Percentiles rank a stretch among this genome's conserved stretches.
These are phyloP conservation scores for Ophioninae sp. DNA, from an alignment of 2,888 invertebrate genomes.

Conservation along the genomic window DNA sequence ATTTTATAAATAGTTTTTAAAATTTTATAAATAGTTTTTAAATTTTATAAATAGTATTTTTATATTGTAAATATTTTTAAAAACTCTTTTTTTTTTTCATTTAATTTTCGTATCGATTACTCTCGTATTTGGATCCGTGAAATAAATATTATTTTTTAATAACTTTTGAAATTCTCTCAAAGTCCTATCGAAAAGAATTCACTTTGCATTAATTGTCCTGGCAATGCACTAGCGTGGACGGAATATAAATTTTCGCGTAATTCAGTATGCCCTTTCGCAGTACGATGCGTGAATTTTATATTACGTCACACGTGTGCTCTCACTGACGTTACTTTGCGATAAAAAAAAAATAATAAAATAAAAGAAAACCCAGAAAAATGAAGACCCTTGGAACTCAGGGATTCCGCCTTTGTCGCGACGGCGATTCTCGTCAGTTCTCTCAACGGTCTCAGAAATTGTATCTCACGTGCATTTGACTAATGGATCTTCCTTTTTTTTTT, in stretches of 20 bases:
- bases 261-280: background rate
- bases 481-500: constrained; percentile 4
- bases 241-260: background rate
- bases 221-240: background rate
- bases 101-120: no score
- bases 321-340: constrained; percentile 17
- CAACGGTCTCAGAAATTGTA: background rate
- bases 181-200: background rate
- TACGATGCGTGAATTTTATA: constrained; percentile 18
- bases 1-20: no score
- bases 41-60: no score
- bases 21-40: no score
- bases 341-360: constrained; percentile 34
- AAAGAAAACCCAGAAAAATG: constrained; percentile 14
- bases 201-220: background rate
- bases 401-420: constrained; percentile 2
- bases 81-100: no score
- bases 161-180: background rate
- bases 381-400: constrained; percentile 20
- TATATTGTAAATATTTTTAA: no score
- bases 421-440: constrained; percentile 15
- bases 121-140: background rate
- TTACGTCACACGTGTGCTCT: constrained; percentile 37
- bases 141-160: background rate
- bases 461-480: constrained; percentile 26